phyloP scores from a whole-genome alignment of 1,140 invertebrate species.

The Pantala flavescens region DNA sequence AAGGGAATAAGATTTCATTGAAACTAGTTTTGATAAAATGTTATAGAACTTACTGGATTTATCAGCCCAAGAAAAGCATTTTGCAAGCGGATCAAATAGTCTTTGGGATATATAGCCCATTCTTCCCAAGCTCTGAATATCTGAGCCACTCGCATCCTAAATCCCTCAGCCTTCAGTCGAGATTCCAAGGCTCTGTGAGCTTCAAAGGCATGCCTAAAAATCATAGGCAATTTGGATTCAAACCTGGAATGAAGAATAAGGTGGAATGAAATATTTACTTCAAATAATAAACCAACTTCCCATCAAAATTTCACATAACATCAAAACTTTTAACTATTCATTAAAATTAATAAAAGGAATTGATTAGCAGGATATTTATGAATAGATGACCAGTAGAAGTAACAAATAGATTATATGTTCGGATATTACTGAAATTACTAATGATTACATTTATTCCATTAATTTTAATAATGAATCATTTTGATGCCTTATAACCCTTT shows the following conservation, averaged over 20 bases:
- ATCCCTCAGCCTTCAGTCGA: slow-evolving; percentile 88
- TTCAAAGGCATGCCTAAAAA: slow-evolving; percentile 75
- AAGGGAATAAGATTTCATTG: too few species aligned
- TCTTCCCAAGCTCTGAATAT: slow-evolving; percentile 97
- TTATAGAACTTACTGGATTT: background rate
- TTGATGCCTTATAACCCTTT: too few species aligned
- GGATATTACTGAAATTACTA: too few species aligned
- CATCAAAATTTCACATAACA: too few species aligned
- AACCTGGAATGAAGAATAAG: slow-evolving; percentile 47
- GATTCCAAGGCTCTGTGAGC: slow-evolving; percentile 72
- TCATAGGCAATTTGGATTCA: slow-evolving; percentile 71
- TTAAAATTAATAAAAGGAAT: too few species aligned
- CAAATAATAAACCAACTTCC: background rate
- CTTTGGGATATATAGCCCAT: slow-evolving; percentile 91
- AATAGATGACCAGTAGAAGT: too few species aligned
- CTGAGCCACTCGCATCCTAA: slow-evolving; percentile 88
- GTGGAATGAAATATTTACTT: background rate
- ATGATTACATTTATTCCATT: too few species aligned
- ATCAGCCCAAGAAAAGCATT: slow-evolving; percentile 76
- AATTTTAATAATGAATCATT: too few species aligned
- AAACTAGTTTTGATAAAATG: too few species aligned
- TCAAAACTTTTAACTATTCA: too few species aligned
- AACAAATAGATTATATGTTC: too few species aligned
- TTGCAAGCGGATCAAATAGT: slow-evolving; percentile 81
- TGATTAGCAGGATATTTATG: too few species aligned